phyloP scores from a whole-genome alignment of 2,888 invertebrate species.

The Ceratothoa steindachneri region DNA sequence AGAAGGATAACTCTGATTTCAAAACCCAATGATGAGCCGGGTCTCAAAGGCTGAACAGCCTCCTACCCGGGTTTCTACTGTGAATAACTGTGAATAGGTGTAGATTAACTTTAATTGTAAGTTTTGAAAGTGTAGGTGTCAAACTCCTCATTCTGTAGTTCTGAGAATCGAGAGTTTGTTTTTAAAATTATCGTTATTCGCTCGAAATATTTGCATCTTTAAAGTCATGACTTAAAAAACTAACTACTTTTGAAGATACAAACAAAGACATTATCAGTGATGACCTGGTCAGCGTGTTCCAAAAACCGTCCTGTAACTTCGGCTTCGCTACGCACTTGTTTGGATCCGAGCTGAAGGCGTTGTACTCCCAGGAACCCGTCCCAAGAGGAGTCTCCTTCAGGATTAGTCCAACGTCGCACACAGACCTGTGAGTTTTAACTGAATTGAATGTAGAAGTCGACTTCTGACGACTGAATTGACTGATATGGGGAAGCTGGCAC shows the following conservation, averaged over 20 bases:
- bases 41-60: no score
- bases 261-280: constrained; percentile 89
- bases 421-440: constrained; percentile 62
- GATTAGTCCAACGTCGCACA: constrained; percentile 83
- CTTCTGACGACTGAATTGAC: background rate
- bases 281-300: constrained; percentile 85
- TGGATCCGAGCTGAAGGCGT: constrained; percentile 80
- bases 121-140: no score
- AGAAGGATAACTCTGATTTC: no score
- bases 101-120: no score
- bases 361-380: constrained; percentile 65
- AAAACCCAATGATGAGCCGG: no score
- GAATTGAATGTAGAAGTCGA: background rate
- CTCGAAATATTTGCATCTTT: no score
- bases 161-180: no score
- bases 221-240: no score
- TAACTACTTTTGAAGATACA: constrained; percentile 68
- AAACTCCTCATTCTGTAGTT: no score
- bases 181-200: no score
- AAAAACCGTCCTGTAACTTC: constrained; percentile 87
- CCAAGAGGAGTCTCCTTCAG: constrained; percentile 76
- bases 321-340: constrained; percentile 97
- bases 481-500: background rate
- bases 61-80: no score
- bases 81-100: no score